Percentiles rank a stretch among this genome's conserved stretches.
Evolutionary conservation across 2,797 vertebrate genomes (phyloP).

Genomic region (Trematomus bernacchii): DNA sequence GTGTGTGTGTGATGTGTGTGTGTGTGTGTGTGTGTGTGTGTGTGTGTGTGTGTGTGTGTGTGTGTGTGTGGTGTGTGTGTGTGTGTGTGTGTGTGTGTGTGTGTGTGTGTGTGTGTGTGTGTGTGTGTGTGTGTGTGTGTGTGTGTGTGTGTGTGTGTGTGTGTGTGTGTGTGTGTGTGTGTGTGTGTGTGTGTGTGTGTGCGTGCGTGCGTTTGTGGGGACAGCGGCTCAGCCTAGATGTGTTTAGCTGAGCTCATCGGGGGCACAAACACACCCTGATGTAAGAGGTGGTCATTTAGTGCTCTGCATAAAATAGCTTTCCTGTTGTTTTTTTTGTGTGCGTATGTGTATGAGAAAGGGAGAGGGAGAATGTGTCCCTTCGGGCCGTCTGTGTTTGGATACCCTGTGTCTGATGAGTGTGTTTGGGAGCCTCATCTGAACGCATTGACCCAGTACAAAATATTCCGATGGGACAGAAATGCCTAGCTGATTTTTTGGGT

Average conservation of each 20-base stretch:
- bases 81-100: background rate
- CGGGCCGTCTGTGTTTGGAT: slow-evolving; percentile 43
- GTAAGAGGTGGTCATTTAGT: slow-evolving; percentile 62
- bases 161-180: background rate
- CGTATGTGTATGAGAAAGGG: slow-evolving; percentile 12
- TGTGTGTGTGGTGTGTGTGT: slow-evolving; percentile 23
- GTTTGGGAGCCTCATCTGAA: slow-evolving; percentile 65
- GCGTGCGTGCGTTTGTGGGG: slow-evolving; percentile 10
- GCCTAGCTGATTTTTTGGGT: slow-evolving; percentile 24
- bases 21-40: background rate
- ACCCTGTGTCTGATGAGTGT: slow-evolving; percentile 58
- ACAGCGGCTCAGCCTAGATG: slow-evolving; percentile 35
- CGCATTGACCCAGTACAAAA: slow-evolving; percentile 67
- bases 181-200: slow-evolving; percentile 8
- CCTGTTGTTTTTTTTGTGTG: slow-evolving; percentile 23
- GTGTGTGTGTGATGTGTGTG: no score
- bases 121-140: slow-evolving; percentile 13
- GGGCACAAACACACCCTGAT: slow-evolving; percentile 59
- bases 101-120: slow-evolving; percentile 7
- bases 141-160: slow-evolving; percentile 21
- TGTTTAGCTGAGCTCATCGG: slow-evolving; percentile 47
- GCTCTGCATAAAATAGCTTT: slow-evolving; percentile 56
- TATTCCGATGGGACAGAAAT: slow-evolving; percentile 57
- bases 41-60: slow-evolving; percentile 9
- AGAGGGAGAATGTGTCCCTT: slow-evolving; percentile 39